These are phyloP conservation scores for Idaea biselata DNA, from an alignment of 2,888 invertebrate genomes.

Conservation along the genomic window DNA sequence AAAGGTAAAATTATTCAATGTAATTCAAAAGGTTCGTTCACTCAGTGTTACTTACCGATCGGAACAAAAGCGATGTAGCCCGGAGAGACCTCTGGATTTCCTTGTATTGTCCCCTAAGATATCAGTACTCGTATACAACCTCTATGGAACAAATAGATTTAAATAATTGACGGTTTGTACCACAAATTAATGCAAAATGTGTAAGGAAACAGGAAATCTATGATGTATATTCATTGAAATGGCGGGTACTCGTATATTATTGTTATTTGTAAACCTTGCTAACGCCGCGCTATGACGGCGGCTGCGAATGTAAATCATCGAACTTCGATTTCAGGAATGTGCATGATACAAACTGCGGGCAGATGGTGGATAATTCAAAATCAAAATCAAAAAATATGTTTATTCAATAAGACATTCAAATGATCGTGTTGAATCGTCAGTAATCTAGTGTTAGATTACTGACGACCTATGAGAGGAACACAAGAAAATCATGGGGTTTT, in stretches of 20 bases:
- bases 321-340: no score
- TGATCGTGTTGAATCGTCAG: no score
- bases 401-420: no score
- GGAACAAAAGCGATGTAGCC: neutral
- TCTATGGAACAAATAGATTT: neutral
- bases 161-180: neutral
- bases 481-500: no score
- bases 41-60: neutral
- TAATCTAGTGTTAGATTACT: no score
- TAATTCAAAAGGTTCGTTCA: neutral
- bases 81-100: neutral
- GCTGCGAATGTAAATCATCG: no score
- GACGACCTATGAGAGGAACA: no score
- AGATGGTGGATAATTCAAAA: no score
- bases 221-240: neutral
- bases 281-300: no score
- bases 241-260: neutral
- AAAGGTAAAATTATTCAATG: neutral
- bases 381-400: no score
- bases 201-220: constrained; percentile 4
- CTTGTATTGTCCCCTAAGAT: neutral
- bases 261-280: neutral
- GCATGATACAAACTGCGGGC: no score
- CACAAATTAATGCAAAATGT: constrained; percentile 3
- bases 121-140: neutral